Conservation (phyloP, 1,140 invertebrate species). For the Macrobrachium rosenbergii region DNA sequence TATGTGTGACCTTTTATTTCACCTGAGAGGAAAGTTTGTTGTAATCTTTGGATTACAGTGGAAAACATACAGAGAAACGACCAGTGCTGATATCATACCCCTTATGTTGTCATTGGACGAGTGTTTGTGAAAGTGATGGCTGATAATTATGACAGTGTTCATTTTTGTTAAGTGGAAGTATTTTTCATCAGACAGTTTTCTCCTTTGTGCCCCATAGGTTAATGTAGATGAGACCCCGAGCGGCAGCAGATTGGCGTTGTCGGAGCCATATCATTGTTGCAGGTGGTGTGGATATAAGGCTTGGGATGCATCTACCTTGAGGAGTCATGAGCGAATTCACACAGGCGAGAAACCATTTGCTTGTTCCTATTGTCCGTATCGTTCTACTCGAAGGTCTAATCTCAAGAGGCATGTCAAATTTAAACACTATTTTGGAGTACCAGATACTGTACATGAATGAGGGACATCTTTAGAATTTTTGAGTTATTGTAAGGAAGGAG, state of each 20-base stretch:
- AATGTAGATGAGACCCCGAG: constrained; percentile 1
- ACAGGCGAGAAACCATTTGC: constrained; percentile 19
- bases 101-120: too few species aligned
- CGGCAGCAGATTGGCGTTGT: constrained; percentile 24
- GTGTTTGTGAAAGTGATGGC: not conserved
- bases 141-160: too few species aligned
- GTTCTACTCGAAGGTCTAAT: not conserved
- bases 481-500: not conserved
- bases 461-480: too few species aligned
- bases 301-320: constrained; percentile 32
- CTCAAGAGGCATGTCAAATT: not conserved
- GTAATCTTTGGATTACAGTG: too few species aligned
- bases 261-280: not conserved
- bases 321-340: not conserved
- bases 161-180: not conserved
- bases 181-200: constrained; percentile 10
- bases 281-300: constrained; percentile 28
- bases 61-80: too few species aligned
- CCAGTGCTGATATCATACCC: too few species aligned
- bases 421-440: constrained; percentile 14
- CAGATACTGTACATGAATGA: too few species aligned
- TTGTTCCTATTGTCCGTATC: constrained; percentile 5
- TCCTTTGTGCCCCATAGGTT: constrained; percentile 23
- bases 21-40: too few species aligned
- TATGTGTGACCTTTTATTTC: too few species aligned